Evolutionary conservation across 1,140 invertebrate species (phyloP).

Genomic region (Drosophila orosa): DNA sequence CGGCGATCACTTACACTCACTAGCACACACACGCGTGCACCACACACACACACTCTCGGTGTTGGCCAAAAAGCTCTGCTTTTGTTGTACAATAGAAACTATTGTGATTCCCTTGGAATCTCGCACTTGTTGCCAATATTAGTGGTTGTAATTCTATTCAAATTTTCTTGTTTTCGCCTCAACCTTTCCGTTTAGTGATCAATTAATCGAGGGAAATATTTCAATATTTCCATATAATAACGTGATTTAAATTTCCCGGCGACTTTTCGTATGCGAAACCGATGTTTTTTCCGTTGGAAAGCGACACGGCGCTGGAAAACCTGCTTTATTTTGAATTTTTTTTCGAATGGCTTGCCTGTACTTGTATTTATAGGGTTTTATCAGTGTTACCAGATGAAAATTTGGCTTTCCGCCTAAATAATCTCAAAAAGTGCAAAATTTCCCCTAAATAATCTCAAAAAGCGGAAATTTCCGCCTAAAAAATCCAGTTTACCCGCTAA

Average conservation of each 20-base stretch:
- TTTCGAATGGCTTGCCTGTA: neutral
- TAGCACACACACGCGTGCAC: slow-evolving; percentile 1
- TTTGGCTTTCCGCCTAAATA: too few relatives aligned
- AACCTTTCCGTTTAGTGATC: neutral
- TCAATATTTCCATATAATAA: neutral
- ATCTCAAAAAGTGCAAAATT: too few relatives aligned
- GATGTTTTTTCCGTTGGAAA: neutral
- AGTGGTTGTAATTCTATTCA: slow-evolving; percentile 1
- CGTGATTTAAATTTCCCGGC: neutral
- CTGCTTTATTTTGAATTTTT: neutral
- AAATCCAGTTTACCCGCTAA: too few relatives aligned
- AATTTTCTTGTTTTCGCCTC: slow-evolving; percentile 1
- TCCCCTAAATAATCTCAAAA: too few relatives aligned
- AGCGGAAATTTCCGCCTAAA: too few relatives aligned
- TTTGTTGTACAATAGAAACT: slow-evolving; percentile 26
- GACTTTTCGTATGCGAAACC: neutral
- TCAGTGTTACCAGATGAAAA: too few relatives aligned
- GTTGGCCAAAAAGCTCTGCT: slow-evolving; percentile 32
- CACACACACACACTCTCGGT: slow-evolving; percentile 8
- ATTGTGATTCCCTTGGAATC: slow-evolving; percentile 20
- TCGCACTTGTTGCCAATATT: slow-evolving; percentile 15
- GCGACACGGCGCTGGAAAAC: neutral
- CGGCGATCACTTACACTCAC: slow-evolving; percentile 37
- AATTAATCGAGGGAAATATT: neutral
- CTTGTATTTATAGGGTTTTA: slow-evolving; percentile 8